Conservation (phyloP, 2,797 vertebrate species). For the Danionella dracula region DNA sequence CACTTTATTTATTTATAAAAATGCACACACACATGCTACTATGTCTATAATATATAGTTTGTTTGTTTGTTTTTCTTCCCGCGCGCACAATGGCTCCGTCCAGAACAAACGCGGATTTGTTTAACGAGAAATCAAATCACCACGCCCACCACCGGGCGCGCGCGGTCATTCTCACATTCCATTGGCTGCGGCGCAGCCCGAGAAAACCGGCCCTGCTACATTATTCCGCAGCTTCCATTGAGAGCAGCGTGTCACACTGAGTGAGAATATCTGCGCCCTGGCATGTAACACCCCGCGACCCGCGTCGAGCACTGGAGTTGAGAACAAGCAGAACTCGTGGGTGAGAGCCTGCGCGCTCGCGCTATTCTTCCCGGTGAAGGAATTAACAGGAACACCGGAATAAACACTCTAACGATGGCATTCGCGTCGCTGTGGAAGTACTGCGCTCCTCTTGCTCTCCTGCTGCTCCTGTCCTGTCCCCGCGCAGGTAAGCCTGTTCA, state of each 20-base stretch:
- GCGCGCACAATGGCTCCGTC: background rate
- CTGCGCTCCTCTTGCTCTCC: conserved; percentile 61
- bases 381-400: conserved; percentile 49
- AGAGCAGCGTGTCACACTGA: conserved; percentile 35
- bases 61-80: no score
- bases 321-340: conserved; percentile 40
- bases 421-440: conserved; percentile 65
- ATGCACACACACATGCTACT: no score
- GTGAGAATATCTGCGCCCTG: conserved; percentile 41
- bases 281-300: conserved; percentile 54
- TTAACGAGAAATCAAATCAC: conserved; percentile 18
- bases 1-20: no score
- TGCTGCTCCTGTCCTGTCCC: conserved; percentile 55
- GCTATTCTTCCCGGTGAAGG: conserved; percentile 61
- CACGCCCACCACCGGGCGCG: conserved; percentile 54
- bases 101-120: conserved; percentile 4
- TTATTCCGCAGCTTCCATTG: conserved; percentile 23
- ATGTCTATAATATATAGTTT: no score
- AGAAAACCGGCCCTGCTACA: conserved; percentile 53
- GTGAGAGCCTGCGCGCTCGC: conserved; percentile 64
- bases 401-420: conserved; percentile 61
- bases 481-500: conserved; percentile 65
- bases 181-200: conserved; percentile 57
- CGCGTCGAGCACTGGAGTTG: conserved; percentile 38
- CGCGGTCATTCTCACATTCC: conserved; percentile 58